Evolutionary conservation across 92 coral and sea anemone species (phyloP), one percentile per base, ranked within the genome.

Genomic region (Epizoanthus stellaris): DNA sequence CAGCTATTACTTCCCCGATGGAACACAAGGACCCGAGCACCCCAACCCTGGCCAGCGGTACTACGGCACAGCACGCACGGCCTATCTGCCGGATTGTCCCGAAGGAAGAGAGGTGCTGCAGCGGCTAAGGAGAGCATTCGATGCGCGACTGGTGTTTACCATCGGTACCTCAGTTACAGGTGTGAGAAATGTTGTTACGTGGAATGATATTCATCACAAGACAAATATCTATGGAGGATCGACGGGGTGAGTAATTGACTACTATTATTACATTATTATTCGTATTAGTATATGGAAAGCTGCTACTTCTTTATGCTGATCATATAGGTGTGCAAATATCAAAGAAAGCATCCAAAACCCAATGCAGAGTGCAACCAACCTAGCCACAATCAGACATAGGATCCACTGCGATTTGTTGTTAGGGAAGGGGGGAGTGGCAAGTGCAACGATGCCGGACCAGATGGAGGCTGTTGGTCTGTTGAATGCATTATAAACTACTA

Each of bases 1-100:
- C 6, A 6, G n/a, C 0, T 88, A 88, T 58, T 20, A 16, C 3
- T 82, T 88, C 34, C 39, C 71, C 0, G 15, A 34, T 4, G 91
- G 91, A 1, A 56, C 68, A n/a, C 91, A 88, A 56, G 83, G 87
- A 25, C 8, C 3, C 3, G 88, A 77, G 0, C 95, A 92, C 57
- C 95, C 95, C 16, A 89, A 89, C 4, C 95, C 95, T 17, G 95
- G 95, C 11, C 70, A 87, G 34, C 67, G 40, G 11, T 92, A 92
- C 79, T 0, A 2, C 14, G 93, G 95, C 4, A 84, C 88, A 0
- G 30, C 67, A 15, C 89, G 91, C 13, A 60, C 52, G 16, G 93
- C 93, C 0, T 92, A 80, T 60, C 47, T 92, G 39, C 95, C 95
- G 9, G 93, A 92, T 63, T 72, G 73, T 54, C 70, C 85, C 62